These are phyloP conservation scores for Lindbergichthys nudifrons DNA, from an alignment of 2,797 vertebrate genomes.

Conservation along the genomic window DNA sequence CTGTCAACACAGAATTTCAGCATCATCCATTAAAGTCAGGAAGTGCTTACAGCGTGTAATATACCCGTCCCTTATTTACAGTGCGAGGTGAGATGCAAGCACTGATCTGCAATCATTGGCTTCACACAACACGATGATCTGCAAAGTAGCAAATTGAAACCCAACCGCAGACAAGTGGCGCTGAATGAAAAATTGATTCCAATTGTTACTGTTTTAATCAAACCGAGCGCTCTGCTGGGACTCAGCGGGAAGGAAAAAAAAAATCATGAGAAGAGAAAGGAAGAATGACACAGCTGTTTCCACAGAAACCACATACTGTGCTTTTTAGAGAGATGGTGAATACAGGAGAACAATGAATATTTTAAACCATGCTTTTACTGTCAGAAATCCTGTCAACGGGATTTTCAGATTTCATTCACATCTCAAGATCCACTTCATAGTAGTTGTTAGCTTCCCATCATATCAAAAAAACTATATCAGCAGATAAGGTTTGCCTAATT, in stretches of 20 bases:
- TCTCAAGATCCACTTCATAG: not conserved
- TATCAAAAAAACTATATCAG: not conserved
- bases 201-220: constrained; percentile 65
- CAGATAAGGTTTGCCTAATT: not conserved
- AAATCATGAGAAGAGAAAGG: constrained; percentile 34
- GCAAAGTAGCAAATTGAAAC: constrained; percentile 51
- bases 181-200: constrained; percentile 65
- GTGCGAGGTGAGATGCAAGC: constrained; percentile 43
- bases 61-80: constrained; percentile 67
- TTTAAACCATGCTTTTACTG: not conserved
- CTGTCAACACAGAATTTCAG: constrained; percentile 55
- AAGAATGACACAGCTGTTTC: constrained; percentile 32
- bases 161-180: constrained; percentile 51
- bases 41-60: constrained; percentile 77
- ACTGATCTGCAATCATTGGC: constrained; percentile 73
- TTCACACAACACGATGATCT: constrained; percentile 49
- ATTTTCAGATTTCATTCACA: not conserved
- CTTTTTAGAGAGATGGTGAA: not conserved
- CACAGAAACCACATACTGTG: constrained; percentile 35
- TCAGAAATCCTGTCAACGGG: not conserved
- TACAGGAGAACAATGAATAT: not conserved
- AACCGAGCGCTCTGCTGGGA: constrained; percentile 29
- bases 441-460: not conserved
- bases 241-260: constrained; percentile 40
- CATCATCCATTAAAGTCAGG: constrained; percentile 76